Base-by-base conservation (phyloP, 2,888 invertebrate species). In the Alsophila aescularia region DNA sequence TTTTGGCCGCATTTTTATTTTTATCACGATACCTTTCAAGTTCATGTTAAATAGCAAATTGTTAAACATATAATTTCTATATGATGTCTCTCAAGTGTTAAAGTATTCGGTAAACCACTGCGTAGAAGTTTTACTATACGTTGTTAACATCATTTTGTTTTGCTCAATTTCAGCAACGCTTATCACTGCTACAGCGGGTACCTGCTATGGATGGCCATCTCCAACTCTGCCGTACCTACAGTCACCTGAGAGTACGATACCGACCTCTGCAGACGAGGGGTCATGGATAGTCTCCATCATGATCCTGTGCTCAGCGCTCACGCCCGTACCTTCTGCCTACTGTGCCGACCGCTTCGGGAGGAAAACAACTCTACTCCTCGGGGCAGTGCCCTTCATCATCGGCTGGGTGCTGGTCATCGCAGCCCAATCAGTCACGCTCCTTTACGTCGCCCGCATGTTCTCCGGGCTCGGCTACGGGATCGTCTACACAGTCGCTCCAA, bases 241-340 rank as follows among this genome's bases (percentile, higher is more conserved):
- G 50, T 83, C 80, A 35, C 65, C 80, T 16, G 76, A 87, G 27
- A 92, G 93, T 63, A 72, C 80, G 9, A 93, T 93, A 70, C 90
- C 87, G 35, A 90, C 93, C 42, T 82, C 88, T 14, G 58, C 77
- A 16, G 89, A 89, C 57, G 86, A 93, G 70, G 92, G 93, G 64
- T 93, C 94, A 67, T 93, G 93, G 93, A 92, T 94, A 76, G 93
- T 93, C 0, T 94, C 94, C 35, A 92, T 95, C 70, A 94, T 93
- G 79, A 91, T 94, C 60, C 83, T 95, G 40, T 95, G 94, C 64
- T 93, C 94, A 0, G 93, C 94, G 2, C 81, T 94, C 31, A 94
- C 94, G 40, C 94, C 93, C 9, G 77, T 94, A 9, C 82, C 93
- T 14, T 92, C 94, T 6, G 94, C 94, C 8, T 90, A 94, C 71